Conservation (phyloP, 2,888 invertebrate genomes). For the Myopa tessellatipennis region DNA sequence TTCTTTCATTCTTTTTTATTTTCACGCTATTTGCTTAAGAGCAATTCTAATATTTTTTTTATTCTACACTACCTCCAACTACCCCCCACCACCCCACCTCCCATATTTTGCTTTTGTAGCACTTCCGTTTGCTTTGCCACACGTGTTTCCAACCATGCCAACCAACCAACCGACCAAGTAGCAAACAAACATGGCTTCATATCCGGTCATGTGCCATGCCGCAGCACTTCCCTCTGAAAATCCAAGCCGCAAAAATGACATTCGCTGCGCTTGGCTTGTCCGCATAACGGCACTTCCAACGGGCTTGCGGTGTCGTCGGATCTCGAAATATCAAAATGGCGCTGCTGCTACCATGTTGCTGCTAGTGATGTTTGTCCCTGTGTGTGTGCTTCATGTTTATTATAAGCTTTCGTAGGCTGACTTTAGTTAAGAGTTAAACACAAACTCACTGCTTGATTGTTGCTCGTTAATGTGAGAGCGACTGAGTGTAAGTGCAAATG, state of each 20-base stretch:
- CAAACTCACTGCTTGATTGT: too few species aligned
- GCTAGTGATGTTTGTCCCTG: neutral
- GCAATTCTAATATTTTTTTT: neutral
- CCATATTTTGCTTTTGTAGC: neutral
- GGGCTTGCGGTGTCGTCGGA: constrained; percentile 15
- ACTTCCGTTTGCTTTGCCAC: neutral
- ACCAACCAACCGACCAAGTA: neutral
- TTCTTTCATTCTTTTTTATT: neutral
- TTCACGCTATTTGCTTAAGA: neutral
- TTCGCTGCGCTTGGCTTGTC: constrained; percentile 25
- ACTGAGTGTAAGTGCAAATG: neutral
- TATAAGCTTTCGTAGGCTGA: too few species aligned
- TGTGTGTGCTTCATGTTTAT: neutral
- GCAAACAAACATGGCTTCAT: constrained; percentile 25
- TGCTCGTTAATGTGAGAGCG: too few species aligned
- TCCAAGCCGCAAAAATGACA: constrained; percentile 22
- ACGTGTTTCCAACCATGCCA: neutral
- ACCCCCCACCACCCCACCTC: neutral
- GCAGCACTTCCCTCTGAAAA: neutral
- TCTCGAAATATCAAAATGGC: constrained; percentile 14
- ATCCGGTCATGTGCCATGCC: constrained; percentile 25
- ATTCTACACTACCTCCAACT: neutral
- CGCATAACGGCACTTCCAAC: constrained; percentile 25
- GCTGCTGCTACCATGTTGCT: neutral
- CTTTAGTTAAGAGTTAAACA: too few species aligned